A percentile compares a stretch with the other conserved stretches of the same genome.
These are phyloP conservation scores for Malachius bipustulatus DNA, from an alignment of 2,888 invertebrate genomes.

Conservation along the genomic window DNA sequence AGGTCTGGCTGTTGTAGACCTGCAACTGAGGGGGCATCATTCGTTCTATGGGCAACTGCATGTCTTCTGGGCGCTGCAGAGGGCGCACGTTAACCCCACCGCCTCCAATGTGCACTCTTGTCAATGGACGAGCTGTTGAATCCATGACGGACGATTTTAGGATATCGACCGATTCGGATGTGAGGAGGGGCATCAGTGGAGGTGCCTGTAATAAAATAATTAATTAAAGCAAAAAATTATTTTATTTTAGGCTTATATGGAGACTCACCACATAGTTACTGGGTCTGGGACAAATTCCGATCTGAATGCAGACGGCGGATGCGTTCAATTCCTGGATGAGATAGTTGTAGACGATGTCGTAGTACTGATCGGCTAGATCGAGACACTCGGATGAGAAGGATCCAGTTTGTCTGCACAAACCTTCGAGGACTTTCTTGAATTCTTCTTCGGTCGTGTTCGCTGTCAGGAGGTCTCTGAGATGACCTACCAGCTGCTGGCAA, in stretches of 20 bases:
- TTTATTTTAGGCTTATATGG: too few species aligned
- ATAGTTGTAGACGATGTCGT: constrained; percentile 57
- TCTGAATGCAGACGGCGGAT: constrained; percentile 54
- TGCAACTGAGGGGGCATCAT: constrained; percentile 31
- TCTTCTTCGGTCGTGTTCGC: constrained; percentile 77
- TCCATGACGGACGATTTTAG: constrained; percentile 23
- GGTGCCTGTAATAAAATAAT: constrained; percentile 18
- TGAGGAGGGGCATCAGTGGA: constrained; percentile 51
- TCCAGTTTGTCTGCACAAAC: constrained; percentile 70
- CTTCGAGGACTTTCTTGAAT: constrained; percentile 63
- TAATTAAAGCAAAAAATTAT: not conserved
- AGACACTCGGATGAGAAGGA: constrained; percentile 63
- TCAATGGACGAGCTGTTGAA: constrained; percentile 13
- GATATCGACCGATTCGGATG: constrained; percentile 39
- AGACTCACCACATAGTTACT: constrained; percentile 5
- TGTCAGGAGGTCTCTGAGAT: constrained; percentile 65
- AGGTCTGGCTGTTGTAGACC: constrained; percentile 41
- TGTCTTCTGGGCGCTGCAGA: constrained; percentile 25
- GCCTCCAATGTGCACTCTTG: constrained; percentile 15
- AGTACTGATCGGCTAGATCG: constrained; percentile 67
- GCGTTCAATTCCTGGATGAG: constrained; percentile 58
- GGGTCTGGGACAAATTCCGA: constrained; percentile 50
- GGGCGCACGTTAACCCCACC: constrained; percentile 15
- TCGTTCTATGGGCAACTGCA: constrained; percentile 42
- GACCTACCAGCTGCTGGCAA: constrained; percentile 70